phyloP scores from a whole-genome alignment of 2,113 vertebrate species.

The Vulpes vulpes region DNA sequence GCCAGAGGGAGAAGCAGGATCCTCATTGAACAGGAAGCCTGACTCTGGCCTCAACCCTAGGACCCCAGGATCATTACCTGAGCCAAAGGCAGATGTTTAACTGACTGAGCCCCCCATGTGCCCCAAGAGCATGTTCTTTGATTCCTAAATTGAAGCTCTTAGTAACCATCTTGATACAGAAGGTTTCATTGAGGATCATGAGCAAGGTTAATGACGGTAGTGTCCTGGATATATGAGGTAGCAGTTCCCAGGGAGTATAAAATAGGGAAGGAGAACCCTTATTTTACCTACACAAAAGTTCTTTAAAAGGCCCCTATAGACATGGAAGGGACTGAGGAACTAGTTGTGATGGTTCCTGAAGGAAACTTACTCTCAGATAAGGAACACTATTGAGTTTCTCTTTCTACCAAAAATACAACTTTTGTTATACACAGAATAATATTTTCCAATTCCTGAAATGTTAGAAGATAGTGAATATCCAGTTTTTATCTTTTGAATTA shows the following conservation, averaged over 20 bases:
- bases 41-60: too few relatives aligned
- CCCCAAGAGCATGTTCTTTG: background rate
- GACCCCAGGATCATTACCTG: too few relatives aligned
- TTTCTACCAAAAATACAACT: background rate
- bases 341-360: background rate
- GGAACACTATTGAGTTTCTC: background rate
- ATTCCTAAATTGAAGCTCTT: background rate
- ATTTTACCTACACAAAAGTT: background rate
- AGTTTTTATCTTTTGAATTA: conserved; percentile 20
- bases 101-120: too few relatives aligned
- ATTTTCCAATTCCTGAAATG: background rate
- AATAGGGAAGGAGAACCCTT: background rate
- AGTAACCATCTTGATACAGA: background rate
- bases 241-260: background rate
- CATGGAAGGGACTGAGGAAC: background rate
- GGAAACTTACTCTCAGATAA: background rate
- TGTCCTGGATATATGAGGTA: background rate
- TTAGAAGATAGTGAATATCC: background rate
- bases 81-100: too few relatives aligned
- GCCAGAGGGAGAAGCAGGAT: too few relatives aligned
- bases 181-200: background rate
- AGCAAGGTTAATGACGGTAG: background rate
- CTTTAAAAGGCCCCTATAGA: background rate
- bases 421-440: background rate
- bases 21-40: too few relatives aligned